phyloP scores from a whole-genome alignment of 2,888 invertebrate genomes.

The Ypsolopha scabrella region DNA sequence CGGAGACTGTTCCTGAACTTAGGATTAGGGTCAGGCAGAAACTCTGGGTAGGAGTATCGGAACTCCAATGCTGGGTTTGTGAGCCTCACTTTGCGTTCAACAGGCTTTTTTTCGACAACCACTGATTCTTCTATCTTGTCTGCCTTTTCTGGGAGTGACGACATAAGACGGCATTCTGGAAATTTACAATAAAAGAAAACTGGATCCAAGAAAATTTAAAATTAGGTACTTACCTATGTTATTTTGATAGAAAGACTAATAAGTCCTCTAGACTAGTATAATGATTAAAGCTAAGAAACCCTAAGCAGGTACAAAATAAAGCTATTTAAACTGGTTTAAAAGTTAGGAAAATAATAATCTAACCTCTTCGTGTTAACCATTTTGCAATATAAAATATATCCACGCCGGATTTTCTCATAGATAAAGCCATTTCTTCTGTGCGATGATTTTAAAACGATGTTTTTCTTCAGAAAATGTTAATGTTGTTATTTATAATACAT shows the following conservation, averaged over 20 bases:
- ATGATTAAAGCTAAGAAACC: no score
- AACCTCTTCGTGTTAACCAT: constrained; percentile 56
- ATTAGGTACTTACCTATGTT: no score
- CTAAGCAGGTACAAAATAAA: neutral
- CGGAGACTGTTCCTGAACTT: constrained; percentile 82
- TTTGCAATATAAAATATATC: constrained; percentile 34
- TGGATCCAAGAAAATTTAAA: no score
- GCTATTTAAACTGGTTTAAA: neutral
- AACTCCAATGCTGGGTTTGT: constrained; percentile 60
- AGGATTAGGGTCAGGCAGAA: constrained; percentile 88
- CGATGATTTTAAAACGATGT: no score
- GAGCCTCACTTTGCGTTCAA: constrained; percentile 10
- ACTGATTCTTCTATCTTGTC: constrained; percentile 12
- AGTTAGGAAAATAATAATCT: constrained; percentile 12
- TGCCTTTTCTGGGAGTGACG: constrained; percentile 37
- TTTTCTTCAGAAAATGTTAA: no score
- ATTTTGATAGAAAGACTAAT: no score
- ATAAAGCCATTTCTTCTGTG: constrained; percentile 39
- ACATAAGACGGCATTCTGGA: constrained; percentile 39
- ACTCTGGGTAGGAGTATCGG: constrained; percentile 88
- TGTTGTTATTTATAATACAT: no score
- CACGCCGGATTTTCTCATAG: constrained; percentile 28
- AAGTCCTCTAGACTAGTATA: no score
- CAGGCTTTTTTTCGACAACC: constrained; percentile 15
- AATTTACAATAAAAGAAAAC: constrained; percentile 1